phyloP scores from a whole-genome alignment of 1,140 invertebrate species.

The Trissolcus basalis region DNA sequence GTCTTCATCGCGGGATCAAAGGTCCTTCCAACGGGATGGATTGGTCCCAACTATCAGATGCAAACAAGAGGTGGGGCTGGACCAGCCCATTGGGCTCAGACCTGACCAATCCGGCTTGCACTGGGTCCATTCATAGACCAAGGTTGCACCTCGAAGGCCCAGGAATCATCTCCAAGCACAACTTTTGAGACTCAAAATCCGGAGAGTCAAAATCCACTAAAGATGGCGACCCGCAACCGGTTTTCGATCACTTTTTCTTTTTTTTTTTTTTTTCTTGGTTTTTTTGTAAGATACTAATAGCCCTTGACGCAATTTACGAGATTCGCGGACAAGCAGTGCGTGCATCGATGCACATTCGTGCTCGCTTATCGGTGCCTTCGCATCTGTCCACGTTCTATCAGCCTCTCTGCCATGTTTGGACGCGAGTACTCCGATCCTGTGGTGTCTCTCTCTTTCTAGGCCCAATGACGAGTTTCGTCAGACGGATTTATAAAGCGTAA shows the following conservation, averaged over 20 bases:
- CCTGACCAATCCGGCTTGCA: constrained; percentile 63
- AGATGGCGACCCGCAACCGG: no score
- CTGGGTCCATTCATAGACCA: constrained; percentile 65
- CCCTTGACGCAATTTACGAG: constrained; percentile 31
- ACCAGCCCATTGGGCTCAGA: constrained; percentile 63
- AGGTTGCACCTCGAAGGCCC: constrained; percentile 27
- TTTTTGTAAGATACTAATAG: constrained; percentile 18
- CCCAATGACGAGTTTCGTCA: constrained; percentile 24
- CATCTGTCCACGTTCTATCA: constrained; percentile 62
- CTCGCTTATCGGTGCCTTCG: constrained; percentile 52
- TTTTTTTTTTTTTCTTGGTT: no score
- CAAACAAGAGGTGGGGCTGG: constrained; percentile 47
- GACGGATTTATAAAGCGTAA: constrained; percentile 39
- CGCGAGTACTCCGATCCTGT: constrained; percentile 27
- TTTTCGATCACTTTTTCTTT: no score
- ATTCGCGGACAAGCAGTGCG: constrained; percentile 26
- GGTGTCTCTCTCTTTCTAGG: not conserved
- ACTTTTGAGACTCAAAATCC: no score
- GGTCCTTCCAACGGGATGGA: constrained; percentile 17
- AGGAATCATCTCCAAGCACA: no score
- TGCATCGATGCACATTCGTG: constrained; percentile 39
- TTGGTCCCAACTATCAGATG: constrained; percentile 9
- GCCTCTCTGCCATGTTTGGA: constrained; percentile 66
- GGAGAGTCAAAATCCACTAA: no score
- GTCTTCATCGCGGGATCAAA: constrained; percentile 13